Evolutionary conservation across 2,888 invertebrate species (phyloP).

Genomic region (Pyrochroa serraticornis): DNA sequence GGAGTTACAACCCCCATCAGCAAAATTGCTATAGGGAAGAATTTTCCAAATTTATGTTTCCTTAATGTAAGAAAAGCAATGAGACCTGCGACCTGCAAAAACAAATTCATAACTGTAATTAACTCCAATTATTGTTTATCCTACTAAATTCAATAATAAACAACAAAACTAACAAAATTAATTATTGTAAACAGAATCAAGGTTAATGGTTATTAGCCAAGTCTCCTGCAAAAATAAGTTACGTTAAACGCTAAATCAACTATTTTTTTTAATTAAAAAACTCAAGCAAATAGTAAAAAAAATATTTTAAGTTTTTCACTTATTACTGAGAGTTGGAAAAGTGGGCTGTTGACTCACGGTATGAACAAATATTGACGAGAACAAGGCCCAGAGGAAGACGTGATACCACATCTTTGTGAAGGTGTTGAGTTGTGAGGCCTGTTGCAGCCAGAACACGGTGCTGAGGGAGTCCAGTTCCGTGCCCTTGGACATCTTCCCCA

Average conservation of each 20-base stretch:
- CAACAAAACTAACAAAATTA: neutral
- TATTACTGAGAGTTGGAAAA: too few species aligned
- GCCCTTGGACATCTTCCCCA: slow-evolving; percentile 22
- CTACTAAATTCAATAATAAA: neutral
- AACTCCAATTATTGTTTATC: neutral
- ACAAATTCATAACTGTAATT: neutral
- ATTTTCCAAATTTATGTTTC: slow-evolving; percentile 94
- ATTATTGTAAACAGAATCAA: too few species aligned
- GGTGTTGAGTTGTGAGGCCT: slow-evolving; percentile 64
- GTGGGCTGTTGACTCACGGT: slow-evolving; percentile 56
- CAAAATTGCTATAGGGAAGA: slow-evolving; percentile 86
- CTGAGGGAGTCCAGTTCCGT: slow-evolving; percentile 51
- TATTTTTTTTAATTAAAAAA: too few species aligned
- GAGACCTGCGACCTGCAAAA: slow-evolving; percentile 74
- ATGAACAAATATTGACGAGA: slow-evolving; percentile 93
- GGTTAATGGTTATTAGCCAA: neutral
- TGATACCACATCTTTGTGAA: slow-evolving; percentile 97
- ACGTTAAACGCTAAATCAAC: too few species aligned
- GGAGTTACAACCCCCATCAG: slow-evolving; percentile 91
- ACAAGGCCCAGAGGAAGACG: slow-evolving; percentile 93
- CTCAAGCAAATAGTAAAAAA: too few species aligned
- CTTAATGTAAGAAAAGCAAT: slow-evolving; percentile 90
- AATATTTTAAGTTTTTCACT: too few species aligned
- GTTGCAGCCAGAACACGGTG: slow-evolving; percentile 53
- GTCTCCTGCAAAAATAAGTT: too few species aligned